Percentiles rank a stretch among this genome's conserved stretches.
Evolutionary conservation across 2,888 invertebrate genomes (phyloP).

Genomic region (Himalopsyche anomala): DNA sequence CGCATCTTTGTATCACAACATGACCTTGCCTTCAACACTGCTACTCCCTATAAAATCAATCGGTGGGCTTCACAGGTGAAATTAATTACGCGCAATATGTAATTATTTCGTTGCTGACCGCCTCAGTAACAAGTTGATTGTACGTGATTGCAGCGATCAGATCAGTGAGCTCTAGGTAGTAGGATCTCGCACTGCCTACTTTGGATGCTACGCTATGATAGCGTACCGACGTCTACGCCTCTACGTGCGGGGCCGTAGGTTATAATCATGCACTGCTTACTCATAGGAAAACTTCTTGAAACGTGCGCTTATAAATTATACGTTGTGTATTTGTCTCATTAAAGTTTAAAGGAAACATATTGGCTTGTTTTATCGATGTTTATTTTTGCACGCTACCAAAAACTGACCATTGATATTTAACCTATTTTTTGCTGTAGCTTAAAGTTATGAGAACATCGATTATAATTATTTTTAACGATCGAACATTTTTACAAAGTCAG

Average conservation of each 20-base stretch:
- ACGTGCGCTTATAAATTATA: background rate
- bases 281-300: background rate
- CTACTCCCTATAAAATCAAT: conserved; percentile 34
- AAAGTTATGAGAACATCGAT: too few relatives aligned
- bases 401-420: too few relatives aligned
- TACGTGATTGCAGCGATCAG: conserved; percentile 60
- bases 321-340: background rate
- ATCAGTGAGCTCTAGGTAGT: conserved; percentile 28
- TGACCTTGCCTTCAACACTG: conserved; percentile 22
- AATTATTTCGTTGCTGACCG: conserved; percentile 62
- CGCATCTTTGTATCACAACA: background rate
- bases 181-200: background rate
- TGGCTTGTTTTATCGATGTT: background rate
- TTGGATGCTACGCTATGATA: conserved; percentile 36
- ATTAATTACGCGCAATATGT: conserved; percentile 60
- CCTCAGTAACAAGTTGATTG: conserved; percentile 61
- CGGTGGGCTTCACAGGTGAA: conserved; percentile 54
- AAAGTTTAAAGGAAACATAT: background rate
- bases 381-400: too few relatives aligned
- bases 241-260: conserved; percentile 51
- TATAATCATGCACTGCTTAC: background rate
- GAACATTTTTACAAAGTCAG: too few relatives aligned
- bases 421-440: too few relatives aligned
- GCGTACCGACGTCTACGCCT: conserved; percentile 18
- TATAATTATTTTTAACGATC: too few relatives aligned